These are phyloP conservation scores for Ursus arctos DNA, from an alignment of 2,113 vertebrate species.

Conservation along the genomic window DNA sequence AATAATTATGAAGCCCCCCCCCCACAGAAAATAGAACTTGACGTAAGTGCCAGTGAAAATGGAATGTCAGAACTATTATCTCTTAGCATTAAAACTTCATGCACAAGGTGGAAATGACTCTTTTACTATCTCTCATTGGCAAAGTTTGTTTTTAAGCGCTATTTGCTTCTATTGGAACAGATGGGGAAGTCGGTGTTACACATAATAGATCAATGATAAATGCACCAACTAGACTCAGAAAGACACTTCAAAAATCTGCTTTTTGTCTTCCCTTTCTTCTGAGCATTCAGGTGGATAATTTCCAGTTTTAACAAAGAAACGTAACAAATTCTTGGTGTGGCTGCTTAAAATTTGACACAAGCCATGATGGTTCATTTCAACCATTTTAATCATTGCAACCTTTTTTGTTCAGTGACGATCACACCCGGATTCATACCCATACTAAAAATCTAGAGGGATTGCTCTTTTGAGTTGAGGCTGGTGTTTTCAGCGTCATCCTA, in stretches of 20 bases:
- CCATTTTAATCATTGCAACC: background rate
- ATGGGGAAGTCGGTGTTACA: background rate
- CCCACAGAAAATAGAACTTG: slow-evolving; percentile 29
- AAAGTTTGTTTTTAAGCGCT: background rate
- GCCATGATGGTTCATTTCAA: background rate
- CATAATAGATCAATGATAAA: background rate
- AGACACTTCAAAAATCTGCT: background rate
- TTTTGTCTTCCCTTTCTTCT: background rate
- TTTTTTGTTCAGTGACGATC: background rate
- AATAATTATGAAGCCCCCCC: background rate
- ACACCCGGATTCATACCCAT: background rate
- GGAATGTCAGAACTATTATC: slow-evolving; percentile 40
- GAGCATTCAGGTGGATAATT: background rate
- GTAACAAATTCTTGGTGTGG: background rate
- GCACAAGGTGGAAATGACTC: background rate
- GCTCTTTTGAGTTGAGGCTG: background rate
- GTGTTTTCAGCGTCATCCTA: fast-evolving
- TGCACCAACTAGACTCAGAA: background rate
- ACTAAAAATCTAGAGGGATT: background rate
- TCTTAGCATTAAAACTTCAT: slow-evolving; percentile 19
- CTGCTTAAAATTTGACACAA: background rate
- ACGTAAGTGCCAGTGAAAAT: background rate
- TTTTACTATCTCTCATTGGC: background rate
- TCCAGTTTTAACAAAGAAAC: background rate
- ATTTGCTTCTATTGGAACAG: background rate